Evolutionary conservation across 2,797 vertebrate species (phyloP), one percentile per base, ranked within the genome.

Genomic region (Gadopsis marmoratus): DNA sequence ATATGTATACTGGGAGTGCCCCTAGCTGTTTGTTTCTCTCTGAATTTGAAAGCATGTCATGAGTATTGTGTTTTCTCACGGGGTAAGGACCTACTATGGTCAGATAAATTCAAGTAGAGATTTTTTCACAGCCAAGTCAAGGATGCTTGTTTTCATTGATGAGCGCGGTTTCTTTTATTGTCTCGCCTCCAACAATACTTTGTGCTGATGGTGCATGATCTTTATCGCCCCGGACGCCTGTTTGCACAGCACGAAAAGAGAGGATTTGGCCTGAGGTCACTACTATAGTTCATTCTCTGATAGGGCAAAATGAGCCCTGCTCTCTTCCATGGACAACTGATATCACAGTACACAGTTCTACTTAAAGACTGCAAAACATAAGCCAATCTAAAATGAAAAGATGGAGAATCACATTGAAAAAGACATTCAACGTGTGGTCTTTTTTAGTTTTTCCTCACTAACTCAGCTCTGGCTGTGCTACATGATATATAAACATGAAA

Each of bases 241-340:
- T 94, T 93, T 95, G 92, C 90, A 91, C 92, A 93, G 93, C 88
- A 76, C 89, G 84, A 92, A 92, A 94, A 93, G 91, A 89, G 91
- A 91, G 93, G 94, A 94, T 94, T 95, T 95, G 91, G 93, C 90
- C 91, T 89, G 93, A 93, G 93, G 93, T 94, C 86, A 82, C 90
- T 90, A 66, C 91, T 87, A 86, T 86, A 86, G 90, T 90, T 85
- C 89, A 79, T 87, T 89, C 90, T 94, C 89, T 92, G 89, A 92
- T 90, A 55, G 89, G 89, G 82, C 86, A 76, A 89, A 90, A 89
- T 71, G 82, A 89, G 83, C 87, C 88, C 85, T 74, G 86, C 82
- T 91, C 83, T 88, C 86, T 86, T 89, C 82, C 74, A 76, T 70
- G 29, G 77, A 88, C 85, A 83, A 75, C 82, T 71, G 65, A 81